These are phyloP conservation scores for Trichoplax adhaerens DNA, from an alignment of 37 sponge, comb jelly and placozoan genomes.

Conservation along the genomic window DNA sequence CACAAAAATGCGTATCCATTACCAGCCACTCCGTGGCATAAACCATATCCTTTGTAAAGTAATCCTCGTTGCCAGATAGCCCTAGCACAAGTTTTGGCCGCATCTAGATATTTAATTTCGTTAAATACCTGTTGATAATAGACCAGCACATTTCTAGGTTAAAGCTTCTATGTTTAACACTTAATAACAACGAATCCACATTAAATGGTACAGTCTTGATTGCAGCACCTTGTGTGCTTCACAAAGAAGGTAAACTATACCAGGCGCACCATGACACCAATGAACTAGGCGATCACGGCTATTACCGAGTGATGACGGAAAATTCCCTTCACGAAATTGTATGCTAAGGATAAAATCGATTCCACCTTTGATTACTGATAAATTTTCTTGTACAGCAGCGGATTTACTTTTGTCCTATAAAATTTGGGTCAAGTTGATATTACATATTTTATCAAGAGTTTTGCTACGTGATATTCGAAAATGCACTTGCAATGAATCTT, in stretches of 20 bases:
- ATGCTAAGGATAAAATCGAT: constrained; percentile 32
- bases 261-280: constrained; percentile 97
- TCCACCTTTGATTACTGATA: no score
- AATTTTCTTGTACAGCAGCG: not conserved
- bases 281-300: constrained; percentile 53
- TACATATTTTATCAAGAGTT: not conserved
- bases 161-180: not conserved
- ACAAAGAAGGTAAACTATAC: constrained; percentile 49
- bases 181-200: not conserved
- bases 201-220: not conserved
- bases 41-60: constrained; percentile 68
- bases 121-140: constrained; percentile 25
- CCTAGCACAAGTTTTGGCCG: constrained; percentile 42
- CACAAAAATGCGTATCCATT: constrained; percentile 86
- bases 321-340: constrained; percentile 43
- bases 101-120: constrained; percentile 37
- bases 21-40: constrained; percentile 89
- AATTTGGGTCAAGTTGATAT: no score
- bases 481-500: not conserved
- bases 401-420: not conserved
- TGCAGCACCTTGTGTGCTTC: constrained; percentile 41
- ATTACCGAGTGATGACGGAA: constrained; percentile 57
- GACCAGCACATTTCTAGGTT: not conserved
- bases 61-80: constrained; percentile 74
- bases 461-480: not conserved